Percentiles rank a stretch among this genome's conserved stretches.
Conservation (phyloP, 1,140 invertebrate species). For the Pachypsylla venusta region DNA sequence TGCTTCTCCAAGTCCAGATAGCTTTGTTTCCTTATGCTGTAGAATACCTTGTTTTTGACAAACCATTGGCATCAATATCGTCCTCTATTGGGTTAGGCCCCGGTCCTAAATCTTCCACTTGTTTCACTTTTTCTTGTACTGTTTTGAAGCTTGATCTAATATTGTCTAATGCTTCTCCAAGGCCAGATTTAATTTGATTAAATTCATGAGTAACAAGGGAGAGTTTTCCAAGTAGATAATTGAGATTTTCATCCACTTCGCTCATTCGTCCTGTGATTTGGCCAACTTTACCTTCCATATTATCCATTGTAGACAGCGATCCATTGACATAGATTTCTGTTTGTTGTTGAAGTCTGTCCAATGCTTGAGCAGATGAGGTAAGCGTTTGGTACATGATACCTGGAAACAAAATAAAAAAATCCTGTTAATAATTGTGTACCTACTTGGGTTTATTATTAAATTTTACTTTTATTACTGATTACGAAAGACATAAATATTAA, state of each 20-base stretch:
- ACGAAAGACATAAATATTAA: too few relatives aligned
- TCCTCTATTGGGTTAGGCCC: slow-evolving; percentile 17
- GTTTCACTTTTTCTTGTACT: slow-evolving; percentile 41
- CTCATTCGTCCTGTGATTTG: slow-evolving; percentile 61
- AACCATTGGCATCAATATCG: slow-evolving; percentile 10
- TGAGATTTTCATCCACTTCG: slow-evolving; percentile 70
- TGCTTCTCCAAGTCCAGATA: slow-evolving; percentile 47
- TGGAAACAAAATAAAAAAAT: background rate
- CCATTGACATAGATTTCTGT: slow-evolving; percentile 67
- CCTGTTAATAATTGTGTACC: too few relatives aligned
- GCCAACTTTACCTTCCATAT: slow-evolving; percentile 61
- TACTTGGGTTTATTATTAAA: too few relatives aligned
- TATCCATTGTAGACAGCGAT: slow-evolving; percentile 61
- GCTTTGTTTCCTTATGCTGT: too few relatives aligned
- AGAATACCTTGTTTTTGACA: background rate
- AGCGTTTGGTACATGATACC: slow-evolving; percentile 69
- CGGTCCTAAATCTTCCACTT: slow-evolving; percentile 20
- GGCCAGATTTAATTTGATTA: slow-evolving; percentile 58
- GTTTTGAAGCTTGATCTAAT: slow-evolving; percentile 45
- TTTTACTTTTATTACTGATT: too few relatives aligned
- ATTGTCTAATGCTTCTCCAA: slow-evolving; percentile 52
- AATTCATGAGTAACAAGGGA: slow-evolving; percentile 74
- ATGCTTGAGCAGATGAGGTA: slow-evolving; percentile 50
- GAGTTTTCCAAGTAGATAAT: slow-evolving; percentile 63
- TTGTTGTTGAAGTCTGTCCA: slow-evolving; percentile 60